Evolutionary conservation across 2,888 invertebrate species (phyloP).

Genomic region (Spodoptera littoralis): DNA sequence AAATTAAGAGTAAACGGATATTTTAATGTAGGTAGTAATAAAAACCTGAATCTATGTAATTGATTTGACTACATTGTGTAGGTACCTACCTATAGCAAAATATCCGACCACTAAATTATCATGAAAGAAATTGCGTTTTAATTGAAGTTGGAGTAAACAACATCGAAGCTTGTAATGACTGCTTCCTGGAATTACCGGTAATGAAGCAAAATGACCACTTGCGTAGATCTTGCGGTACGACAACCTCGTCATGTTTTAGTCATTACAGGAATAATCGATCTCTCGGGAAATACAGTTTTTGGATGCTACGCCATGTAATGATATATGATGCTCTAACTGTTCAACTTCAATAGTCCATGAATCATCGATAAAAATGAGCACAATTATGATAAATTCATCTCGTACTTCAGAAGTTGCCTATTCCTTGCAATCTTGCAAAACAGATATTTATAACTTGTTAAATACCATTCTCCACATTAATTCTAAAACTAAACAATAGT

Average conservation of each 20-base stretch:
- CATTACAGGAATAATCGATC: conserved; percentile 28
- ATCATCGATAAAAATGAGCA: too few species aligned
- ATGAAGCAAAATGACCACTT: conserved; percentile 49
- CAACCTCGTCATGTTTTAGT: conserved; percentile 62
- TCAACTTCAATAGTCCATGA: too few species aligned
- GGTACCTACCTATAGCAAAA: too few species aligned
- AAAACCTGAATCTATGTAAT: too few species aligned
- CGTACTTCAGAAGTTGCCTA: too few species aligned
- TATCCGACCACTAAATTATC: conserved; percentile 15
- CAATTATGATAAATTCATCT: too few species aligned
- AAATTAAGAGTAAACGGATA: too few species aligned
- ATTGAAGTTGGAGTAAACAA: conserved; percentile 40
- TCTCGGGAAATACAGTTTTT: conserved; percentile 2
- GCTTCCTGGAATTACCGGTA: conserved; percentile 57
- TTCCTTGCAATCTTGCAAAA: background rate
- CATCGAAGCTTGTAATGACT: conserved; percentile 40
- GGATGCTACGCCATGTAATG: conserved; percentile 7
- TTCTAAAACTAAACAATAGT: conserved; percentile 30
- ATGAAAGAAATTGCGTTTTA: conserved; percentile 37
- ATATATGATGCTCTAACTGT: background rate
- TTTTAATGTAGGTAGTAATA: too few species aligned
- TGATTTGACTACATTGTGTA: too few species aligned
- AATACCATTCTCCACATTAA: conserved; percentile 27
- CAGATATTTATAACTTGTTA: conserved; percentile 7
- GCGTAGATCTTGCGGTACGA: conserved; percentile 53